Evolutionary conservation across 37 sponge, comb jelly and placozoan species (phyloP).

Genomic region (Halichondria panicea): DNA sequence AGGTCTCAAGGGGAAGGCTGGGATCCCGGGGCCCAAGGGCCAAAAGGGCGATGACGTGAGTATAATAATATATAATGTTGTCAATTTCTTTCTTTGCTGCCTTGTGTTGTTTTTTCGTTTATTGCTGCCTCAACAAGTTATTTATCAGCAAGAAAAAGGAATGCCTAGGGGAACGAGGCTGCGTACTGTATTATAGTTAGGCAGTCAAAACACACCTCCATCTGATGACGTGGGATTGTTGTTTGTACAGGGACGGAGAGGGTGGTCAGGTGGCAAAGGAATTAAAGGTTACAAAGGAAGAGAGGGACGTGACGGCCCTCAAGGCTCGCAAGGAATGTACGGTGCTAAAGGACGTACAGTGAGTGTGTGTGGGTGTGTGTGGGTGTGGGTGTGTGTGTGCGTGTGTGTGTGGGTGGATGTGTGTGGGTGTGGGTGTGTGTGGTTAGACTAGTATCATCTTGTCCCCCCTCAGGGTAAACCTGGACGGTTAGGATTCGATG

Average conservation of each 20-base stretch:
- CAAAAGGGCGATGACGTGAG: neutral
- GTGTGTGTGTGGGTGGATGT: neutral
- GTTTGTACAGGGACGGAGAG: constrained; percentile 17
- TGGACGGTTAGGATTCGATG: constrained; percentile 29
- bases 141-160: neutral
- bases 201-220: too few species aligned
- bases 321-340: neutral
- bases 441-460: neutral
- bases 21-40: neutral
- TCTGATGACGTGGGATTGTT: neutral
- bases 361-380: constrained; percentile 1
- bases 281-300: constrained; percentile 14
- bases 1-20: neutral
- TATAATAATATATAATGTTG: neutral
- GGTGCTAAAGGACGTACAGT: constrained; percentile 6
- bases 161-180: too few species aligned
- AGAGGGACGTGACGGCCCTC: neutral
- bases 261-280: constrained; percentile 11
- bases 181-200: too few species aligned
- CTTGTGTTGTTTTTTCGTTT: neutral
- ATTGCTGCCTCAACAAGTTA: neutral
- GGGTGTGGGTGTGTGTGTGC: constrained; percentile 9
- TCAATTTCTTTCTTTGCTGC: neutral
- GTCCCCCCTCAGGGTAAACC: neutral
- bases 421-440: neutral